Conservation (phyloP, 1,140 invertebrate species). For the Babylonia areolata region DNA sequence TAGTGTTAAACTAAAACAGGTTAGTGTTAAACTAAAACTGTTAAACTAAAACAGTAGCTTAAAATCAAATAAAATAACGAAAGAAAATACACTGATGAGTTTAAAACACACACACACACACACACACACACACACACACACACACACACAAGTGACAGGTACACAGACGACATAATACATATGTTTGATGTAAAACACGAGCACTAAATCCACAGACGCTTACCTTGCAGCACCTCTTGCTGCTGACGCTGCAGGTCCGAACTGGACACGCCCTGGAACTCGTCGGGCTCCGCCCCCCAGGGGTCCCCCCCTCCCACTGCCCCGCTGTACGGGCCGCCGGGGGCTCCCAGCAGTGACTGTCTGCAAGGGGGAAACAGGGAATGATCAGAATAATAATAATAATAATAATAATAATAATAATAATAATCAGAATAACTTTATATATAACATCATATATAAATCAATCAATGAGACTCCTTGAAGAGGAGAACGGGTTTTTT, state of each 20-base stretch:
- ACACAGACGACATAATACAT: not conserved
- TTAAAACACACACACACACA: not conserved
- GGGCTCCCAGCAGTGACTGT: constrained; percentile 57
- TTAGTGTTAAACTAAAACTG: too few species aligned
- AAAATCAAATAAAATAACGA: too few species aligned
- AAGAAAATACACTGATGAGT: too few species aligned
- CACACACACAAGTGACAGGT: not conserved
- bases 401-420: too few species aligned
- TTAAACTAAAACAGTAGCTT: too few species aligned
- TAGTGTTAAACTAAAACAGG: too few species aligned
- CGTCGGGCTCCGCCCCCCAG: constrained; percentile 67
- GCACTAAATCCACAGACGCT: not conserved
- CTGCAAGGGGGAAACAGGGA: constrained; percentile 49
- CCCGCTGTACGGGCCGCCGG: not conserved
- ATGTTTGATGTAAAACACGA: not conserved
- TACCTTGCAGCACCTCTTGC: constrained; percentile 66
- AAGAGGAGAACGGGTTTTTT: too few species aligned
- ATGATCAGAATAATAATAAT: too few species aligned
- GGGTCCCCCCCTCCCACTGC: constrained; percentile 63
- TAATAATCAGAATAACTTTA: too few species aligned
- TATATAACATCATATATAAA: too few species aligned
- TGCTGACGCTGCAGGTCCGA: constrained; percentile 70
- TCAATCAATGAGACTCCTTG: too few species aligned
- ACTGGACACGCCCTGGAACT: constrained; percentile 62
- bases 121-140: not conserved